A percentile compares a stretch with the other conserved stretches of the same genome.
These are phyloP conservation scores for Stichodactyla helianthus DNA, from an alignment of 64 coral and sea anemone genomes.

Conservation along the genomic window DNA sequence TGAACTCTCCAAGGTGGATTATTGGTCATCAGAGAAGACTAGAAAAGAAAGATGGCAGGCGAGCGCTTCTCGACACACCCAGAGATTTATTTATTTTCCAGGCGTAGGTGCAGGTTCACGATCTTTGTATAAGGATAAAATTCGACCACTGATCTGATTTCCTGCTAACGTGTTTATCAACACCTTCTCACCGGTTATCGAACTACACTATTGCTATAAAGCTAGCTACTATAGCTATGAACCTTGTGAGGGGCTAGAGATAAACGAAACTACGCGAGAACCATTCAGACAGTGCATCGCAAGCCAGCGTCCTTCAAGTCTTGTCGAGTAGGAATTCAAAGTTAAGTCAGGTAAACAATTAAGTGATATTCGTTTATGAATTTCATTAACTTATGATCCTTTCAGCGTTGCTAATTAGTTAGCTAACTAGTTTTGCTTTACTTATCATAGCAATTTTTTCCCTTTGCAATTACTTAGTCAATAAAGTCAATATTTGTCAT, in stretches of 20 bases:
- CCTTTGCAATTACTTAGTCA: too few species aligned
- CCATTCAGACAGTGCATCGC: not conserved
- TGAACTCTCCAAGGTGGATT: too few species aligned
- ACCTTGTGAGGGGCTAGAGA: not conserved
- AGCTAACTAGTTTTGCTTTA: too few species aligned
- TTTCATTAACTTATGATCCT: not conserved
- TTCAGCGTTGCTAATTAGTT: too few species aligned
- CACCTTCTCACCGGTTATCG: not conserved
- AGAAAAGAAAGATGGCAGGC: too few species aligned
- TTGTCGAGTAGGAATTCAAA: not conserved
- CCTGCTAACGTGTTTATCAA: conserved; percentile 8
- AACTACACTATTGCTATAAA: not conserved
- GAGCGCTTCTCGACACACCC: not conserved
- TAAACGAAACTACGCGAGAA: not conserved
- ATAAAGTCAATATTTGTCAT: too few species aligned
- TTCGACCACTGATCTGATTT: not conserved
- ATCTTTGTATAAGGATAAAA: not conserved
- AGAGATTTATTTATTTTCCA: not conserved
- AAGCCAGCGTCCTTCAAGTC: not conserved
- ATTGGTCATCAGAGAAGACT: too few species aligned
- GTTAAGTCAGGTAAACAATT: not conserved
- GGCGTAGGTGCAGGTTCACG: not conserved
- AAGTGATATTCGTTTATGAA: not conserved
- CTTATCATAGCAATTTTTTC: too few species aligned
- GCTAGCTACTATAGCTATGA: not conserved